A percentile compares a stretch with the other conserved stretches of the same genome.
Conservation (phyloP, 2,113 vertebrate genomes). For the mouse (Mus musculus) region DNA sequence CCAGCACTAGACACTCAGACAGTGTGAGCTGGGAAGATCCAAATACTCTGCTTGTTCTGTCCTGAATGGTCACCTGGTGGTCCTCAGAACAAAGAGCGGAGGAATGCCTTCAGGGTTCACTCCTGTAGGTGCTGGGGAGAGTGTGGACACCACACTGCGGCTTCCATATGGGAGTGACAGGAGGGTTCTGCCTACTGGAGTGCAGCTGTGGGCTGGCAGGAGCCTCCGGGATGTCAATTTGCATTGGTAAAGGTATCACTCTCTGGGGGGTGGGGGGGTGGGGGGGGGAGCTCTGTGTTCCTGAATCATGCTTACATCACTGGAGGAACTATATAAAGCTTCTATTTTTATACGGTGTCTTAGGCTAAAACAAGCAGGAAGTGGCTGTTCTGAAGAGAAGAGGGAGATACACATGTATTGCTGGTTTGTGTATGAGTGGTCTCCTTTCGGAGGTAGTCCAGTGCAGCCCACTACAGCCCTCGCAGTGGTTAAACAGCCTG, state of each 20-base stretch:
- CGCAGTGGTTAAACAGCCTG: not conserved
- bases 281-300: not conserved
- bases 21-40: not conserved
- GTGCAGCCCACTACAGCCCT: not conserved
- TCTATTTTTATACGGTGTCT: conserved; percentile 37
- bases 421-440: not conserved
- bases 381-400: not conserved
- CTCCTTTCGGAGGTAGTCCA: not conserved
- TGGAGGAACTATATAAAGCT: not conserved
- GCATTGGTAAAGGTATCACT: not conserved
- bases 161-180: not conserved
- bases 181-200: not conserved
- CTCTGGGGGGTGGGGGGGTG: not conserved
- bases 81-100: not conserved
- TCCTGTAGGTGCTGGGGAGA: not conserved
- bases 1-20: rapidly evolving
- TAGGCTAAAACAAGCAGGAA: not conserved
- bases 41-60: not conserved
- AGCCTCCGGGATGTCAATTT: not conserved
- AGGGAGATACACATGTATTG: not conserved
- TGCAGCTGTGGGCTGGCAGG: not conserved
- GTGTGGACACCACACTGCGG: not conserved
- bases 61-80: not conserved
- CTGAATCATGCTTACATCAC: not conserved
- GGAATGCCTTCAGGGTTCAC: not conserved